phyloP scores from a whole-genome alignment of 2,797 vertebrate genomes.

The Merluccius polli region DNA sequence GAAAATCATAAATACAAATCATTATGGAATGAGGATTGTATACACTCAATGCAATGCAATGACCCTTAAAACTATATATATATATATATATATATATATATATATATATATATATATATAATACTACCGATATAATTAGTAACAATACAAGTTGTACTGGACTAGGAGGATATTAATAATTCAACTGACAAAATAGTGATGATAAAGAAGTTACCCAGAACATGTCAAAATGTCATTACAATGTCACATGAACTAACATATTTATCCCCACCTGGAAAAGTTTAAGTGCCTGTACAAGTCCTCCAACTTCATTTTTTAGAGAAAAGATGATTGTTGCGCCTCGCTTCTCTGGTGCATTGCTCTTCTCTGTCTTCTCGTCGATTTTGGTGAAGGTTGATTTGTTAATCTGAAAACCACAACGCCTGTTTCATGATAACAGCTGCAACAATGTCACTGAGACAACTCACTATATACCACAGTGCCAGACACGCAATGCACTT shows the following conservation, averaged over 20 bases:
- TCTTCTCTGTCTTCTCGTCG: conserved; percentile 91
- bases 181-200: not conserved
- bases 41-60: not conserved
- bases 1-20: not conserved
- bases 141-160: not conserved
- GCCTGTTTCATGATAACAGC: not conserved
- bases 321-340: conserved; percentile 91
- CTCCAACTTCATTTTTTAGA: conserved; percentile 96
- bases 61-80: not conserved
- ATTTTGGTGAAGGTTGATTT: conserved; percentile 84
- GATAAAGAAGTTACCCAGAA: not conserved
- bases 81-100: not conserved
- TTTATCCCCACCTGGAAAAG: conserved; percentile 84
- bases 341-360: conserved; percentile 77
- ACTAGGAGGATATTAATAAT: not conserved
- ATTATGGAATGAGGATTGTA: not conserved
- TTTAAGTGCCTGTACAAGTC: conserved; percentile 92
- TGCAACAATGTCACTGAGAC: not conserved
- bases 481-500: too few relatives aligned
- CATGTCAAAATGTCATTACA: not conserved
- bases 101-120: not conserved
- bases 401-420: conserved; percentile 74
- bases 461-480: too few relatives aligned
- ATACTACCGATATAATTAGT: not conserved
- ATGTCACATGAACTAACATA: not conserved